Evolutionary conservation across 2,113 vertebrate genomes (phyloP), one percentile per base, ranked within the genome.

Genomic region (Myiozetetes cayanensis): DNA sequence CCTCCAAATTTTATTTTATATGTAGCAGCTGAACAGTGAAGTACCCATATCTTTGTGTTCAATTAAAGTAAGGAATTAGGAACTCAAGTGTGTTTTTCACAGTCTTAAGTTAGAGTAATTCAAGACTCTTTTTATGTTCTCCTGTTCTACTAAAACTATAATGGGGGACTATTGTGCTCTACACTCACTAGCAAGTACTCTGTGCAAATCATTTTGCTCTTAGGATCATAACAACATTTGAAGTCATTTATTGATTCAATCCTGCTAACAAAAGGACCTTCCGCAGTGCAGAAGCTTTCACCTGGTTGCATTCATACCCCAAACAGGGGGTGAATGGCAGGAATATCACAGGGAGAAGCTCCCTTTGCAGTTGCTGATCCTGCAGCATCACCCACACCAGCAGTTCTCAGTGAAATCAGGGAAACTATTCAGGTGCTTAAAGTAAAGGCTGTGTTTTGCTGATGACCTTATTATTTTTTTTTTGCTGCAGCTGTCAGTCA

Each of bases 41-140:
- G 63, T 8, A 3, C 83, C 41, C 75, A 41, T 71, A 80, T 74
- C 68, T 94, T 56, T 52, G 68, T 52, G 86, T 91, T 88, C 85
- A 90, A 72, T 88, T 94, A 84, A 83, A 95, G 65, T 59, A 76
- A 73, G 77, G 85, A 88, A 80, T 67, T 73, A 77, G 82, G 77
- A 90, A 80, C 58, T 85, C 59, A 50, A 93, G 37, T 0, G 0
- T 83, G 46, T 63, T 92, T 87, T 93, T 65, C 53, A 77, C 37
- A 76, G 63, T 58, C 56, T 75, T 30, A 37, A 81, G 68, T 63
- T 63, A 85, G n/a, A 79, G 66, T 49, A 94, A 79, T 86, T 90
- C 82, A 78, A 68, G 61, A 72, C n/a, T 39, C 27, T 73, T 78
- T 91, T 94, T 70, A 81, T 59, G 58, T 72, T 85, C 76, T 83